phyloP scores from a whole-genome alignment of 2,113 vertebrate species.

The Colaptes auratus region DNA sequence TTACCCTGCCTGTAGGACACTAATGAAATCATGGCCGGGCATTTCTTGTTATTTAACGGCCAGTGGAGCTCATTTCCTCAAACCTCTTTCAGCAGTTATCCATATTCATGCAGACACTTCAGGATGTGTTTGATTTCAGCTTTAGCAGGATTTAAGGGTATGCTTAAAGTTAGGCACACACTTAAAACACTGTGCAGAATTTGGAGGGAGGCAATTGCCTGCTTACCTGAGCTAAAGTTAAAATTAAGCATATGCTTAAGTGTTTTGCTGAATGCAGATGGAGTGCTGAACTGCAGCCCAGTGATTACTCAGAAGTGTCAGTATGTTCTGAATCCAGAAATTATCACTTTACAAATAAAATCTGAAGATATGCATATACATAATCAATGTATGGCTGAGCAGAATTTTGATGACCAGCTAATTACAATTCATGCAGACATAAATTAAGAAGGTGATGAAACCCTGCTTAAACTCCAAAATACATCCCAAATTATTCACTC shows the following conservation, averaged over 20 bases:
- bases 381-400: constrained; percentile 51
- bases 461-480: background rate
- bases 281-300: constrained; percentile 50
- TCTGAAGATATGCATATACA: constrained; percentile 38
- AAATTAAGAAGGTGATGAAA: constrained; percentile 17
- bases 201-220: constrained; percentile 2
- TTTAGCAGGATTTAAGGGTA: constrained; percentile 36
- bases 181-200: constrained; percentile 40
- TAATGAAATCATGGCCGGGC: background rate
- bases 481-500: background rate
- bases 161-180: constrained; percentile 38
- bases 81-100: background rate
- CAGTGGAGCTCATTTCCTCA: constrained; percentile 17
- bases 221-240: constrained; percentile 56
- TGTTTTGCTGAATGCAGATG: constrained; percentile 52
- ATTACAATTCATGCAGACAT: constrained; percentile 18
- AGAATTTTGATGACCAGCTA: constrained; percentile 61
- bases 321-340: constrained; percentile 62
- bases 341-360: constrained; percentile 66
- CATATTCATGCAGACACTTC: constrained; percentile 44
- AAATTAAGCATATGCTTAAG: constrained; percentile 58
- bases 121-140: constrained; percentile 41
- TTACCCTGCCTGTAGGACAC: background rate
- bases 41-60: constrained; percentile 8
- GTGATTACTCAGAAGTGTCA: constrained; percentile 62